These are phyloP conservation scores for Caenorhabditis sp. DNA, from an alignment of 2,888 invertebrate genomes.

Conservation along the genomic window DNA sequence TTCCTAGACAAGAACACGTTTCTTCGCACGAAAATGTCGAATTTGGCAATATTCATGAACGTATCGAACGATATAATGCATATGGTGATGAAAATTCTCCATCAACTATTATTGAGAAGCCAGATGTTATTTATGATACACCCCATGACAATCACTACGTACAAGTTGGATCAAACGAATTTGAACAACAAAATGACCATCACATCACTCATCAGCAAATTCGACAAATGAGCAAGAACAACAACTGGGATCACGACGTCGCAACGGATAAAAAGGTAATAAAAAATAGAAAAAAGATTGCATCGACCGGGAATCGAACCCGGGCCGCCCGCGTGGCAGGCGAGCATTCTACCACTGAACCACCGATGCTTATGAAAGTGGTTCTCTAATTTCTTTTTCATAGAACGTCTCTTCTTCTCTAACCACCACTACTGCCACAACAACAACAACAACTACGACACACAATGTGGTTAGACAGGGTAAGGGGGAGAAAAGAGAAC, in stretches of 20 bases:
- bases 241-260: constrained; percentile 41
- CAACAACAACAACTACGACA: not conserved
- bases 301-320: constrained; percentile 64
- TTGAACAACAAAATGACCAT: not conserved
- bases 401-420: not conserved
- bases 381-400: not conserved
- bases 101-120: not conserved
- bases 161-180: not conserved
- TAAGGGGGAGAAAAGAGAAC: not conserved
- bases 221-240: constrained; percentile 48
- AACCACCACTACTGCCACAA: not conserved
- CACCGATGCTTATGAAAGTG: constrained; percentile 46
- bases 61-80: constrained; percentile 32
- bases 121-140: constrained; percentile 20
- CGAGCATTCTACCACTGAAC: constrained; percentile 66
- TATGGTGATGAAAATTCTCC: constrained; percentile 15
- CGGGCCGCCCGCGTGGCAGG: constrained; percentile 64
- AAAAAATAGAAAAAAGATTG: constrained; percentile 34
- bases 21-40: not conserved
- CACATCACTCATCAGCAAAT: constrained; percentile 17
- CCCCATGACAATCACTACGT: constrained; percentile 2
- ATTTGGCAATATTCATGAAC: constrained; percentile 25
- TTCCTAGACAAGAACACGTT: constrained; percentile 18
- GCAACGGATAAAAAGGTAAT: constrained; percentile 14
- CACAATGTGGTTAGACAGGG: not conserved